Percentiles rank a stretch among this genome's conserved stretches.
phyloP scores from a whole-genome alignment of 2,888 invertebrate species.

The Lepidochrysops patricia region DNA sequence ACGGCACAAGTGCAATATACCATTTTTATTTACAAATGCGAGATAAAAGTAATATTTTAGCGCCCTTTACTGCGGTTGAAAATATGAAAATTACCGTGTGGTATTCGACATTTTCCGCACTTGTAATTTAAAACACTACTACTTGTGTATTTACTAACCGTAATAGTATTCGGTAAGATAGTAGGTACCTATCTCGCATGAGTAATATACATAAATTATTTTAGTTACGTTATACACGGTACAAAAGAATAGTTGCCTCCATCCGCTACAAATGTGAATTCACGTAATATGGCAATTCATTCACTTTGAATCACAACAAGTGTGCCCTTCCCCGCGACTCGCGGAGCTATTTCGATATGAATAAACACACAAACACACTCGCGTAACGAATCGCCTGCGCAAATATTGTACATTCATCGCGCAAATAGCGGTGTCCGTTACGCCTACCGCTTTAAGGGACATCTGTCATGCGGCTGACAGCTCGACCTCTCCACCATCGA shows the following conservation, averaged over 20 bases:
- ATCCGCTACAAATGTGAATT: neutral
- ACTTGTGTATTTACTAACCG: too few species aligned
- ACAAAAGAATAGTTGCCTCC: neutral
- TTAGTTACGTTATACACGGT: too few species aligned
- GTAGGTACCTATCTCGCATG: too few species aligned
- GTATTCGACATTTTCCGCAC: too few species aligned
- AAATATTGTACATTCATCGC: slow-evolving; percentile 1
- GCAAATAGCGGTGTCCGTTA: neutral
- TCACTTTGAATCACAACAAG: neutral
- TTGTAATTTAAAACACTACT: too few species aligned
- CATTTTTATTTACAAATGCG: too few species aligned
- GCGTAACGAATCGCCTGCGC: neutral
- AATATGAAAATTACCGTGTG: too few species aligned
- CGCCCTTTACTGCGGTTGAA: too few species aligned
- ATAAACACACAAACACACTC: slow-evolving; percentile 2
- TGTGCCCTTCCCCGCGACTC: neutral
- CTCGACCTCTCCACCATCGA: neutral
- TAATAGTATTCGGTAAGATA: too few species aligned
- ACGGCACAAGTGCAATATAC: too few species aligned
- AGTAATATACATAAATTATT: too few species aligned
- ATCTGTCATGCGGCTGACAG: neutral
- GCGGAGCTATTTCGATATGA: neutral
- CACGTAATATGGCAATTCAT: neutral
- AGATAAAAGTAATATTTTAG: too few species aligned
- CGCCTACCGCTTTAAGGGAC: neutral